Evolutionary conservation across 2,888 invertebrate species (phyloP).

Genomic region (Thymelicus acteon): DNA sequence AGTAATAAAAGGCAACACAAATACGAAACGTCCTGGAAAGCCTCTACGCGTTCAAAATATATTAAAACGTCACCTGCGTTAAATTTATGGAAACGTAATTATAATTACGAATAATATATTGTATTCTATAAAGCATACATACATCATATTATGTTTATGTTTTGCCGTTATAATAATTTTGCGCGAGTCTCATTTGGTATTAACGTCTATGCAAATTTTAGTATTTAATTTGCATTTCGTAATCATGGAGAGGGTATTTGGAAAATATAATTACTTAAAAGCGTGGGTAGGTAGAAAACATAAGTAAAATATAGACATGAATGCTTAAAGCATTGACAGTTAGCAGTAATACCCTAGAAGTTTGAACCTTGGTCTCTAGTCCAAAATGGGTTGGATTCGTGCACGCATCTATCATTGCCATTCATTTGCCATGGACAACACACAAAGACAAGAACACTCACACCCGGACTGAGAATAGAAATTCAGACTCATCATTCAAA

Average conservation of each 20-base stretch:
- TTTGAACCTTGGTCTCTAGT: no score
- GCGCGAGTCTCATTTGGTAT: conserved; percentile 26
- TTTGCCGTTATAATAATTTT: conserved; percentile 22
- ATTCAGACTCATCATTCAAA: no score
- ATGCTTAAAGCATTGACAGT: no score
- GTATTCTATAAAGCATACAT: conserved; percentile 7
- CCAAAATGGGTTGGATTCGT: no score
- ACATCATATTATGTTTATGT: conserved; percentile 27
- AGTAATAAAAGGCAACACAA: not conserved
- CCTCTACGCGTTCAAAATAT: conserved; percentile 6
- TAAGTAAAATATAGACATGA: not conserved
- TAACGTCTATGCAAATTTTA: conserved; percentile 27
- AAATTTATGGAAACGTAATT: conserved; percentile 15
- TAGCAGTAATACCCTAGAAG: no score
- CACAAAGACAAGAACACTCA: no score
- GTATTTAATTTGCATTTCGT: conserved; percentile 31
- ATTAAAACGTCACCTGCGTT: conserved; percentile 26
- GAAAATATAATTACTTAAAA: conserved; percentile 1
- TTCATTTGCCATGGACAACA: no score
- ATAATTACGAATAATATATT: conserved; percentile 8
- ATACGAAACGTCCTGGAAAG: not conserved
- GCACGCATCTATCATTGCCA: no score
- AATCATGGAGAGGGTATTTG: conserved; percentile 10
- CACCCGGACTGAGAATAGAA: no score
- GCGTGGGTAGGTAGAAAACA: not conserved